Percentiles rank a stretch among this genome's conserved stretches.
Conservation (phyloP, 2,888 invertebrate species). For the Hipparchia sbordonii region DNA sequence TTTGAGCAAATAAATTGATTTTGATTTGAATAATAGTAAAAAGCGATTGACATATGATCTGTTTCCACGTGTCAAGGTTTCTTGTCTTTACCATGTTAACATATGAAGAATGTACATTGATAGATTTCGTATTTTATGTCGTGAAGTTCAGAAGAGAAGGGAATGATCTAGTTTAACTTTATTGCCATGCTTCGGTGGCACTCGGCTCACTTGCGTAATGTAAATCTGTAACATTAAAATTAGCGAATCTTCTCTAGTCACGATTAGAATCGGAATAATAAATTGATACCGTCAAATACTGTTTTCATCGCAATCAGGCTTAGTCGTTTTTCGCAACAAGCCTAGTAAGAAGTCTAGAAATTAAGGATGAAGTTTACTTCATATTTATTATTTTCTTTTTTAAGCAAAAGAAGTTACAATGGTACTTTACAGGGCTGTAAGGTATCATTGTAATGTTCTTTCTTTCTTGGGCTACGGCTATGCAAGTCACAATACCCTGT, state of each 20-base stretch:
- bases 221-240: conserved; percentile 30
- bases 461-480: no score
- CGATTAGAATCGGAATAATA: conserved; percentile 35
- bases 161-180: conserved; percentile 19
- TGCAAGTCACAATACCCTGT: no score
- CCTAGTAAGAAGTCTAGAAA: background rate
- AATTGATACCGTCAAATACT: conserved; percentile 32
- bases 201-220: conserved; percentile 12
- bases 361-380: no score
- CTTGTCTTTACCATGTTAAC: conserved; percentile 9
- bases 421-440: no score
- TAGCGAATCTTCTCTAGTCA: conserved; percentile 32
- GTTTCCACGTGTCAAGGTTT: conserved; percentile 1
- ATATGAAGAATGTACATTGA: background rate
- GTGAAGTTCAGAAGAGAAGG: conserved; percentile 14
- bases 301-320: conserved; percentile 19
- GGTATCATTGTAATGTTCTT: no score
- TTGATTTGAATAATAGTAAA: background rate
- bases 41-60: conserved; percentile 5
- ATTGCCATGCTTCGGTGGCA: conserved; percentile 17
- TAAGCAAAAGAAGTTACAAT: no score
- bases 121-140: conserved; percentile 9
- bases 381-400: no score
- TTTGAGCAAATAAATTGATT: no score
- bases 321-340: conserved; percentile 27